Percentiles rank a stretch among this genome's conserved stretches.
Evolutionary conservation across 2,797 vertebrate species (phyloP).

Genomic region (Etheostoma perlongum): DNA sequence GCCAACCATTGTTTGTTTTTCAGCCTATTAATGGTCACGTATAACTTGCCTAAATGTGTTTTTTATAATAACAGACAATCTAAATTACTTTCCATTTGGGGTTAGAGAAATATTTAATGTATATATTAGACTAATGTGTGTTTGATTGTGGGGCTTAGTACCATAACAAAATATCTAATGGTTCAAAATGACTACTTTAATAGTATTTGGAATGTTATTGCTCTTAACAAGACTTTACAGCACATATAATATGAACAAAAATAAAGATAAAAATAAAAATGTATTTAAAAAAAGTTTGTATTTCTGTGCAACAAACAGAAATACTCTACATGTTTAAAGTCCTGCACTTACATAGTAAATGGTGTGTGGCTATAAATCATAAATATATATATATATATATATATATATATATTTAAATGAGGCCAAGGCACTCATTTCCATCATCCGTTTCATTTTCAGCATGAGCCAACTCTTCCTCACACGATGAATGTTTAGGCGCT

Average conservation of each 20-base stretch:
- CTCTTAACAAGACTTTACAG: constrained; percentile 6
- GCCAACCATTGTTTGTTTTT: constrained; percentile 38
- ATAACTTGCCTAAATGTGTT: constrained; percentile 19
- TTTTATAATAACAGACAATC: constrained; percentile 30
- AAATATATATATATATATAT: constrained; percentile 24
- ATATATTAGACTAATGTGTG: constrained; percentile 5
- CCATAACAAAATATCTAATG: not conserved
- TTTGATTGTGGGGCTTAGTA: constrained; percentile 10
- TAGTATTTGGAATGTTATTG: constrained; percentile 5
- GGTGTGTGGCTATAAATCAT: constrained; percentile 48
- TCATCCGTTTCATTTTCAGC: constrained; percentile 43
- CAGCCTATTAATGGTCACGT: constrained; percentile 28
- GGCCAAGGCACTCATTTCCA: constrained; percentile 45
- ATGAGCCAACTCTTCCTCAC: constrained; percentile 48
- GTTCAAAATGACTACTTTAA: not conserved
- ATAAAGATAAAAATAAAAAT: too few species aligned
- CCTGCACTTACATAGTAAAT: constrained; percentile 27
- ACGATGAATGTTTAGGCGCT: constrained; percentile 60
- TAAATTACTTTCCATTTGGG: not conserved
- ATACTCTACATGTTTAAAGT: constrained; percentile 8
- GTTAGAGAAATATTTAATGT: constrained; percentile 32
- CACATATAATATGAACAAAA: constrained; percentile 15
- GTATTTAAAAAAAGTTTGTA: not conserved
- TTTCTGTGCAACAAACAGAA: constrained; percentile 8
- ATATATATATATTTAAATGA: constrained; percentile 33